Conservation (phyloP, 2,113 vertebrate species). For the Ceuthmochares aereus region DNA sequence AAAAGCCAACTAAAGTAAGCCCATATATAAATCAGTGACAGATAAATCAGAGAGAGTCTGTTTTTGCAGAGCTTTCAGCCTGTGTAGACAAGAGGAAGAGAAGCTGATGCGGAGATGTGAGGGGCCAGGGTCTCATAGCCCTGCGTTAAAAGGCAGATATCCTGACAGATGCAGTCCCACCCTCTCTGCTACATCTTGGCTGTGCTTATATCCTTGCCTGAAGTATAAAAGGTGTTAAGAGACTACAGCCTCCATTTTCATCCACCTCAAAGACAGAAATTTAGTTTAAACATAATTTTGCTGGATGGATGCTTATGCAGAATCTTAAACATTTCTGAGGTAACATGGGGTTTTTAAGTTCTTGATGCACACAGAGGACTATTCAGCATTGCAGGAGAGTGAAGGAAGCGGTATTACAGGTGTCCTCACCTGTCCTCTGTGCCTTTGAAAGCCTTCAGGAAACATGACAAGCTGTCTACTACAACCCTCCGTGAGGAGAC, state of each 20-base stretch:
- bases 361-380: neutral
- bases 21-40: neutral
- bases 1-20: neutral
- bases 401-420: neutral
- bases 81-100: neutral
- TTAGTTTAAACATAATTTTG: neutral
- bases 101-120: neutral
- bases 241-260: neutral
- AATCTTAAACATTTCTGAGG: neutral
- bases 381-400: neutral
- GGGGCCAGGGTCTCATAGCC: neutral
- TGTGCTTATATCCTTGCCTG: neutral
- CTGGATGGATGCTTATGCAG: neutral
- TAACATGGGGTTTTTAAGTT: neutral
- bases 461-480: neutral
- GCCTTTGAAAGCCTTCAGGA: neutral
- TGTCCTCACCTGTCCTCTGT: neutral
- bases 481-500: fast-evolving
- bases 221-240: neutral
- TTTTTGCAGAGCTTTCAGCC: neutral
- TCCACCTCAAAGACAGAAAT: neutral
- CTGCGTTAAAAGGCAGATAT: neutral
- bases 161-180: neutral
- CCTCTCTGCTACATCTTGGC: neutral
- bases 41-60: no score